Base-by-base conservation (phyloP, 2,797 vertebrate genomes). In the Eurystomus glaucurus region DNA sequence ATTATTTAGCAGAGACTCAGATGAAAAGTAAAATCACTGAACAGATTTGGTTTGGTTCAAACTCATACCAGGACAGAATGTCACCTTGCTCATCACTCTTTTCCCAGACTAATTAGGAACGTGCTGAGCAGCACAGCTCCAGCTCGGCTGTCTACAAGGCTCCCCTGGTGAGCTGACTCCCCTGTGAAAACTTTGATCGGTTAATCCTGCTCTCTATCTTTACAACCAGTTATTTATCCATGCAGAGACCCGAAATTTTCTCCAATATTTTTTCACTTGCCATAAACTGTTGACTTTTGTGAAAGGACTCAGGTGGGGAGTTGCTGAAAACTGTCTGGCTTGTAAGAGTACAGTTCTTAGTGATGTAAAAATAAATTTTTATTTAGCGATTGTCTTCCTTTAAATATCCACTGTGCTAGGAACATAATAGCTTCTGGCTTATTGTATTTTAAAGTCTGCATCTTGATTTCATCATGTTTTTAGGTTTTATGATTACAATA, bases 301-400 rank as follows among this genome's bases (percentile, higher is more conserved):
- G 50, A 54, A 75, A 39, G 17, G 14, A 45, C 52, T 78, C 12
- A 0, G 37, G 45, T 57, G 29, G n/a, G 74, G n/a, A 79, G 11
- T 2, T 76, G 75, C 20, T 75, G 58, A 50, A 72, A 89, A n/a
- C 46, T 2, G 2, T 45, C 23, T 68, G 68, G 37, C 41, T 80
- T 6, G 0, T 33, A 33, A 58, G 39, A 41, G 54, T 31, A 11
- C 10, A 21, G 8, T 61, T 85, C 20, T 62, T n/a, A 10, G 10
- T 26, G 58, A 28, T 58, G 55, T 12, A 55, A 77, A 46, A 69
- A 35, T 22, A 46, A 55, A 50, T 46, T 95, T 87, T 76, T 75
- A 85, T 85, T 88, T 88, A 83, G 87, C 15, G 71, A 80, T 90
- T 58, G 33, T 52, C 58, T 85, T 64, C 43, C 50, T 75, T 93